Base-by-base conservation (phyloP, 30 jellyfish, hydroid and myxozoan genomes). In the Sanderia malayensis region DNA sequence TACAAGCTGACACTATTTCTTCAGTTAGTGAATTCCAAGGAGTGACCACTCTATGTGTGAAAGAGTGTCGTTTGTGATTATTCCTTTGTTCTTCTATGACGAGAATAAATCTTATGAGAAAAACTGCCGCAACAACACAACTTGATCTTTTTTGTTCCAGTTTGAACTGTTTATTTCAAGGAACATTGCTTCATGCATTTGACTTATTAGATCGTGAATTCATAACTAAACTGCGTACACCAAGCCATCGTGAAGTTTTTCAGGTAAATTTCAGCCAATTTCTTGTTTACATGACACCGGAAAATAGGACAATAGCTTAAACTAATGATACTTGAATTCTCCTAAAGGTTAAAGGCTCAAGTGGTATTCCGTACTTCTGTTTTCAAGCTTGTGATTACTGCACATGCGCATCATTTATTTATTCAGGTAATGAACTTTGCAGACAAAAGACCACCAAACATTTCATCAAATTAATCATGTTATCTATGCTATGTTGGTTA, bases 311-410 rank as follows among this genome's bases (percentile, higher is more conserved):
- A n/a, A n/a, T n/a, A n/a, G n/a, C n/a, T n/a, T n/a, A n/a, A n/a
- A n/a, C n/a, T n/a, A n/a, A n/a, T n/a, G n/a, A n/a, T n/a, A n/a
- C n/a, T n/a, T n/a, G n/a, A n/a, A n/a, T n/a, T n/a, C n/a, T n/a
- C n/a, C n/a, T n/a, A n/a, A n/a, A 81, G 93, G 93, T 81, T n/a
- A 81, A 81, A 45, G 93, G 93, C 17, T 60, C 85, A 23, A 46
- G 79, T 81, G 93, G 93, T 29, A 53, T 81, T 15, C 93, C 93
- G 0, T 81, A 81, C 34, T 44, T 29, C 70, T 81, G 93, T 55
- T 67, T 81, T 41, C 58, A 74, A 37, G 57, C 84, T 26, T 58
- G 85, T 30, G 55, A 60, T 47, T 81, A 81, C 44, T 81, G 93
- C 80, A 53, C 80, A 1, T 81, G 93, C 30, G 85, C 93, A 67